These are phyloP conservation scores for Cordilura impudica DNA, from an alignment of 2,888 invertebrate species.

Conservation along the genomic window DNA sequence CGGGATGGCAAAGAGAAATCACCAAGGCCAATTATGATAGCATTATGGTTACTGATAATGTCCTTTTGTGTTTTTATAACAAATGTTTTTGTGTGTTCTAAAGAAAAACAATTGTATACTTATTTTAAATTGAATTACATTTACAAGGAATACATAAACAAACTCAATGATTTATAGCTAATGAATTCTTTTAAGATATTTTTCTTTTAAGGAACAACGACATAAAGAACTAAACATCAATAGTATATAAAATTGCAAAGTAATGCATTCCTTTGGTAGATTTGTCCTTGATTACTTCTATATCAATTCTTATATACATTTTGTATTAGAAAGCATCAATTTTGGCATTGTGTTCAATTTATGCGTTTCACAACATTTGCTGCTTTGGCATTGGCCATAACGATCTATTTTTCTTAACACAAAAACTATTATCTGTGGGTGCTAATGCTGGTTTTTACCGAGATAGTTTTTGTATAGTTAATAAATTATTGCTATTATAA, in stretches of 20 bases:
- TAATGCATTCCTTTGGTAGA: background rate
- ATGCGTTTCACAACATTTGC: background rate
- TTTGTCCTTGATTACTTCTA: background rate
- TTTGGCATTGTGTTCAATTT: background rate
- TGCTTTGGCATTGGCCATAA: slow-evolving; percentile 8
- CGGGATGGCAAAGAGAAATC: background rate
- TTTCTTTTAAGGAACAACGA: slow-evolving; percentile 40
- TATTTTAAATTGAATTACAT: slow-evolving; percentile 50
- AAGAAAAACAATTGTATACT: slow-evolving; percentile 42
- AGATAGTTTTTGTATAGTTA: slow-evolving; percentile 22
- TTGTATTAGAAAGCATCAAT: background rate
- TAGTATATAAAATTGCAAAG: slow-evolving; percentile 35
- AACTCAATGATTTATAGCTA: slow-evolving; percentile 53
- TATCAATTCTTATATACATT: background rate
- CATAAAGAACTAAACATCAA: slow-evolving; percentile 1
- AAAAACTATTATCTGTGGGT: slow-evolving; percentile 17
- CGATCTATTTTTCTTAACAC: background rate
- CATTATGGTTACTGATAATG: slow-evolving; percentile 49
- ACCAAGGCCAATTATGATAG: slow-evolving; percentile 51
- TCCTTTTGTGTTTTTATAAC: slow-evolving; percentile 43
- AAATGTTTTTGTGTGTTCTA: slow-evolving; percentile 50
- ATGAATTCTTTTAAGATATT: slow-evolving; percentile 39
- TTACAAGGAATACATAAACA: slow-evolving; percentile 34
- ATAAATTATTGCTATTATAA: slow-evolving; percentile 39
- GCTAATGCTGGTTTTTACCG: slow-evolving; percentile 23